Base-by-base conservation (phyloP, 1,140 invertebrate genomes). In the Drosophila paulistorum region DNA sequence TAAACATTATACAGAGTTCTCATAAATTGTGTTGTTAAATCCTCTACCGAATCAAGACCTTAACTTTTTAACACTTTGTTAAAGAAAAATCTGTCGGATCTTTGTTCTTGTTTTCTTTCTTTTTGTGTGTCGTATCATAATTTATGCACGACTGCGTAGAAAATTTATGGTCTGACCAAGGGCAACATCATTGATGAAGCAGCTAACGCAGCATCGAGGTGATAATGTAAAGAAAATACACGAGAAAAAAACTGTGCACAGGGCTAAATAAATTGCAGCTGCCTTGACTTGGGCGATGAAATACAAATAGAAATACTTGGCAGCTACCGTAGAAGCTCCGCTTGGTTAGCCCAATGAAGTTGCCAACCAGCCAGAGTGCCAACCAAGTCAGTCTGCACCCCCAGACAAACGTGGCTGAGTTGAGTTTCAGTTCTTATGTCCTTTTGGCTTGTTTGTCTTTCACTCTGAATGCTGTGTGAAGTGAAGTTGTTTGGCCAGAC, bases 291-390 rank as follows among this genome's bases (percentile, higher is more conserved):
- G 80, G 83, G 84, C 80, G 84, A 84, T 87, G 84, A 87, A 87
- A 87, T 87, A 89, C 84, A 87, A 87, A 87, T 87, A 87, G 84
- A 87, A 87, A 87, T 89, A 87, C 84, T 87, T 89, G 84, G 84
- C 84, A 87, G 84, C 84, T 87, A 87, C 84, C 86, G 84, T 79
- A 72, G 73, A 51, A 65, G 48, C 66, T 71, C 11, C 3, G 71
- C 37, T 65, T 26, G 17, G 54, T 62, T 65, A 45, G 76, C 57
- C 30, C 33, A 71, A 68, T 79, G 79, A 87, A 81, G 82, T 71
- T 74, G 81, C 63, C 59, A 63, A 63, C 65, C 61, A 71, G 61
- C 17, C 54, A 14, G 51, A 60, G 10, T 23, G 63, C n/a, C 63
- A 17, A 37, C 23, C 71, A 68, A n/a, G 14, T 45, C 14, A 48